Conservation (phyloP, 2,888 invertebrate species). For the Drosophila cognata region DNA sequence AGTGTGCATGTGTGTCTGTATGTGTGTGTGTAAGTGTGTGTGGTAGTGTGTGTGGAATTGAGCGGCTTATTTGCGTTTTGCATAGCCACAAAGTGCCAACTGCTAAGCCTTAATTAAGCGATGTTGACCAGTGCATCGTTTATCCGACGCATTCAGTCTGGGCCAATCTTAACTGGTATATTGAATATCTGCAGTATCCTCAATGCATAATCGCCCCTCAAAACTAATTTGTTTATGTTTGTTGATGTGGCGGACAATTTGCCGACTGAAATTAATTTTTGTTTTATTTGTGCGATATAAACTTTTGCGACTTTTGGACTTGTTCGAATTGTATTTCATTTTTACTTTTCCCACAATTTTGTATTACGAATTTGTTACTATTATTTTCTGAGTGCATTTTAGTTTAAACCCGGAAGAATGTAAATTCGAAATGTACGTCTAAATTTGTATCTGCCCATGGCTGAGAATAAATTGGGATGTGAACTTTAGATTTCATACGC, state of each 20-base stretch:
- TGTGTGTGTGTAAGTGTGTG: slow-evolving; percentile 7
- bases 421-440: background rate
- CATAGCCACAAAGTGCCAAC: slow-evolving; percentile 28
- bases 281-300: slow-evolving; percentile 22
- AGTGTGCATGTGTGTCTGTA: slow-evolving; percentile 7
- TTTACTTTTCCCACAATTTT: background rate
- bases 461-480: background rate
- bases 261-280: slow-evolving; percentile 34
- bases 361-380: background rate
- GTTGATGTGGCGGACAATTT: slow-evolving; percentile 39
- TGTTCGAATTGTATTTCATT: background rate
- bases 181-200: slow-evolving; percentile 62
- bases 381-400: background rate
- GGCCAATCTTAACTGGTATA: slow-evolving; percentile 30
- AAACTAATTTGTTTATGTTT: slow-evolving; percentile 70
- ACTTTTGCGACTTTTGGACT: background rate
- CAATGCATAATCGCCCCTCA: slow-evolving; percentile 2
- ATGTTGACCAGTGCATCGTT: slow-evolving; percentile 34
- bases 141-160: slow-evolving; percentile 46
- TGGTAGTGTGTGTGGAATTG: slow-evolving; percentile 18
- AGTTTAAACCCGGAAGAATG: too few species aligned
- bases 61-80: slow-evolving; percentile 16
- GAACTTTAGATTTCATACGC: background rate
- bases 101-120: slow-evolving; percentile 70
- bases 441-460: background rate